phyloP scores from a whole-genome alignment of 2,888 invertebrate genomes.

The Ctena decussata region DNA sequence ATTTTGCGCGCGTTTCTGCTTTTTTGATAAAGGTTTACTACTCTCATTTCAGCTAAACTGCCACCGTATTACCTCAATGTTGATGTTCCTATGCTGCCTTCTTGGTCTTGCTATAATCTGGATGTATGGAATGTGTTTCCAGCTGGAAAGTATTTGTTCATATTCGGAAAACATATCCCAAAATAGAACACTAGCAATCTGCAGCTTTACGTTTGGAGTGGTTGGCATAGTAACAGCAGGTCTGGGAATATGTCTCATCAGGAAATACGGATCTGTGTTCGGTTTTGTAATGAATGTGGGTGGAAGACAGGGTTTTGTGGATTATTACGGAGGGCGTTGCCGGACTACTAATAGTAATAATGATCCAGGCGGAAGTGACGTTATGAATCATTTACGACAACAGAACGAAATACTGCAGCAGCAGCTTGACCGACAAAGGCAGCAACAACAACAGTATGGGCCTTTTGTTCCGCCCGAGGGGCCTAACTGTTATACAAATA shows the following conservation, averaged over 20 bases:
- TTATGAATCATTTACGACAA: neutral
- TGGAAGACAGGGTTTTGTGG: neutral
- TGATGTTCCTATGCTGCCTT: slow-evolving; percentile 46
- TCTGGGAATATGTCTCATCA: slow-evolving; percentile 31
- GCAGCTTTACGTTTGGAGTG: slow-evolving; percentile 24
- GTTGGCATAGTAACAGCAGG: slow-evolving; percentile 33
- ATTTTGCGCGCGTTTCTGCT: too few relatives aligned
- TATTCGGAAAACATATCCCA: slow-evolving; percentile 25
- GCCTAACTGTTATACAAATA: slow-evolving; percentile 34
- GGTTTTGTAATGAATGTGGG: slow-evolving; percentile 11
- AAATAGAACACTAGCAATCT: slow-evolving; percentile 41
- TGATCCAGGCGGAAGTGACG: neutral
- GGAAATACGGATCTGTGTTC: slow-evolving; percentile 46
- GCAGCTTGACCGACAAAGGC: neutral
- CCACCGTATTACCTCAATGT: slow-evolving; percentile 46
- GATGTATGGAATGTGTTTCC: slow-evolving; percentile 62
- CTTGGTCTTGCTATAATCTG: slow-evolving; percentile 51
- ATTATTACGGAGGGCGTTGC: neutral
- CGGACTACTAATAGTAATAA: slow-evolving; percentile 4
- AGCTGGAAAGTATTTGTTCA: slow-evolving; percentile 32
- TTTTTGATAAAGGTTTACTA: too few relatives aligned
- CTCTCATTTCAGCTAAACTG: slow-evolving; percentile 49
- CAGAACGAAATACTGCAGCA: slow-evolving; percentile 12
- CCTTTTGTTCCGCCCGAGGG: neutral
- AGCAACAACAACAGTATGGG: neutral